Evolutionary conservation across 2,797 vertebrate species (phyloP), one percentile per base, ranked within the genome.

Genomic region (Siniperca scherzeri): DNA sequence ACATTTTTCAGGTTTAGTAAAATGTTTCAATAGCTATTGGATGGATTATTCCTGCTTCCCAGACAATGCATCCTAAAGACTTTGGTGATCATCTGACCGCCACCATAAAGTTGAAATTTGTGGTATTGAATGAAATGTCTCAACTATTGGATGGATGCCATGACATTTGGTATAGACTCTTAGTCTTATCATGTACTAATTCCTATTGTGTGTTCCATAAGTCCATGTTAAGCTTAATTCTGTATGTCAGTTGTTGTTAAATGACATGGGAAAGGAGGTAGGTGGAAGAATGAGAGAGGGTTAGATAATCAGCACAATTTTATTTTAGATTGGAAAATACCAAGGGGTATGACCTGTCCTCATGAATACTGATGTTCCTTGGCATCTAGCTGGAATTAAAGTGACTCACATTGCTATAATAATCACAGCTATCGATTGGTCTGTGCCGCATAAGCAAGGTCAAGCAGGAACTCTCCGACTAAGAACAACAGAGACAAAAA

Each of bases 371-470:
- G 73, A 91, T 83, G 70, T 70, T 80, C 59, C 46, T 72, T 89
- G 89, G 89, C 91, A 85, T 89, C 78, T 17, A 60, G 65, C 65
- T 83, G 81, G 53, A 88, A 91, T 91, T 83, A 87, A 85, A 93
- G 88, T 88, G 91, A 89, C 80, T 92, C 80, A 77, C 86, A 81
- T 90, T 83, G 79, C 86, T 83, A 52, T 88, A 92, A 91, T 93
- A 89, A 91, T 92, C 87, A 86, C 87, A 87, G 77, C 42, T 76
- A 93, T 93, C 72, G 92, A 94, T 93, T 88, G 57, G 87, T 40
- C 80, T 74, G 64, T 64, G 74, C 69, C 0, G 64, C 83, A 67
- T 52, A 53, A 79, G 59, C 89, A 94, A 92, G 89, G 93, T 94
- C 93, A 90, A 71, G n/a, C 71, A 85, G 53, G 55, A 88, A 76